Base-by-base conservation (phyloP, 1,140 invertebrate species). In the Pseudoatta argentina region DNA sequence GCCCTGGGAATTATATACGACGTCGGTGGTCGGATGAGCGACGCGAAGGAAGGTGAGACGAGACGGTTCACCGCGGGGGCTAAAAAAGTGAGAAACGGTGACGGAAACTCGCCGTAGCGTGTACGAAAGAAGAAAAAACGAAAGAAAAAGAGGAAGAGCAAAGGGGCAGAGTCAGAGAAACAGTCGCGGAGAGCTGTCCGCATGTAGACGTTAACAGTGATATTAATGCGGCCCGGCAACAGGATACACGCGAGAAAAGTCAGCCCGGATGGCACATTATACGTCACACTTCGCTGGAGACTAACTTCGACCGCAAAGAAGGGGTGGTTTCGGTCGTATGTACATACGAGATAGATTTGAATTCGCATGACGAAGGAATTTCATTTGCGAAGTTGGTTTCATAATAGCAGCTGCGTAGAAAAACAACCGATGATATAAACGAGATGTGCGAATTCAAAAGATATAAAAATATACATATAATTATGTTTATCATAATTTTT, bases 1-100 rank as follows among this genome's bases (percentile, higher is more conserved):
- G 18, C 48, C 76, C 67, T 61, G 71, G 61, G 86, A 89, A 91
- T 88, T 90, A 90, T 82, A 78, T 66, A 59, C 87, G 63, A 82
- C 64, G 48, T 53, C 39, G 53, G 57, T 55, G 77, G 78, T 39
- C 27, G 59, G 34, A 66, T 55, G 44, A 71, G 39, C 48, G 61
- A 66, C 73, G 27, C 27, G 51, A 64, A 27, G 14, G 57, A 67
- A 85, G 34, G 27, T 55, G 73, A 53, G 30, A 24, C 30, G 53
- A 21, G 66, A 48, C 44, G 66, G 82, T 10, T 57, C 55, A n/a
- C 21, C 27, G 30, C 57, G 61, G 53, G 55, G 21, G 21, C 16
- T 63, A 44, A 51, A 79, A 88, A 88, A 88, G 61, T 44, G 87
- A 88, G 78, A 57, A 86, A 75, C 55, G 48, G 18, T 55, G 48